Evolutionary conservation across 2,888 invertebrate genomes (phyloP).

Genomic region (Lobophora halterata): DNA sequence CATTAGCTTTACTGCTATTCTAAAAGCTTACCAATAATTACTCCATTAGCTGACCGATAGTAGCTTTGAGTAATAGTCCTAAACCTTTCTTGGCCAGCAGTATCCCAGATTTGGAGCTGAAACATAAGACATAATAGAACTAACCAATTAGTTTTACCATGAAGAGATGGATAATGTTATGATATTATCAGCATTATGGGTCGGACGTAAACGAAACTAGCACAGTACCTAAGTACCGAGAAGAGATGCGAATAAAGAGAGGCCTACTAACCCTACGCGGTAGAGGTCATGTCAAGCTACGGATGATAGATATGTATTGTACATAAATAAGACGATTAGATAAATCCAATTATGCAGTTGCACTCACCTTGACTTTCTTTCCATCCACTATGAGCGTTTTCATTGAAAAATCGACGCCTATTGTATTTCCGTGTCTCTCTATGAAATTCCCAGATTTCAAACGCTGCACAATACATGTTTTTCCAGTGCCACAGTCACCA

Average conservation of each 20-base stretch:
- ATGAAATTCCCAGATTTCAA: conserved; percentile 97
- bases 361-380: conserved; percentile 94
- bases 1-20: background rate
- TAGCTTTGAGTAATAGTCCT: conserved; percentile 98
- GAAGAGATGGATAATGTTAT: too few species aligned
- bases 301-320: background rate
- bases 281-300: too few species aligned
- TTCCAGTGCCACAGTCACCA: conserved; percentile 94
- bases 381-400: conserved; percentile 96
- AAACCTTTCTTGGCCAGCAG: conserved; percentile 97
- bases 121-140: too few species aligned
- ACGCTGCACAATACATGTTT: conserved; percentile 97
- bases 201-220: too few species aligned
- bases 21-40: conserved; percentile 87
- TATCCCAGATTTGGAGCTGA: conserved; percentile 97
- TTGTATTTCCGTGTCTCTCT: conserved; percentile 97
- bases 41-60: conserved; percentile 97
- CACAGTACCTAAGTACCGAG: too few species aligned
- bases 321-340: conserved; percentile 22
- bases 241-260: too few species aligned
- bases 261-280: too few species aligned
- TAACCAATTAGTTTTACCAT: too few species aligned
- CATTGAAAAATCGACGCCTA: conserved; percentile 99
- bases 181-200: too few species aligned
- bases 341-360: conserved; percentile 39